Evolutionary conservation across 2,797 vertebrate genomes (phyloP), one percentile per base, ranked within the genome.

Genomic region (Peromyscus melanophrys): DNA sequence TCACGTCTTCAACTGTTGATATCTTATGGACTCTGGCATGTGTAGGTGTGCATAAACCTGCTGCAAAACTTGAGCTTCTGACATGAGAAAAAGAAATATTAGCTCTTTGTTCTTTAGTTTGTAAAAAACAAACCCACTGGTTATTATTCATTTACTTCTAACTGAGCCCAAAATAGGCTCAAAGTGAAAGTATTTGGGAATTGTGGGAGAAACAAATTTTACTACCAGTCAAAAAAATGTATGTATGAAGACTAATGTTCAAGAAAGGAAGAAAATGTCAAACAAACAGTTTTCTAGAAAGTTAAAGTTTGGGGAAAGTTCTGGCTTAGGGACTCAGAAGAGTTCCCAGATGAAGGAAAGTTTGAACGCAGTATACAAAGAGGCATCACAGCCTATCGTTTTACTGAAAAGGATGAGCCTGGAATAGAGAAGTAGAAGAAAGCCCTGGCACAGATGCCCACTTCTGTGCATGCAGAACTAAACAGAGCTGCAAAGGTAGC

Each of bases 71-170:
- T 83, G 52, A 83, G 89, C 43, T 92, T 96, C 55, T 90, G 52
- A 95, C 19, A 16, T 80, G 23, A 69, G 10, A 77, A 4, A 83
- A 86, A 86, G 29, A 7, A 84, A 69, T 46, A 85, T 6, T 93
- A 11, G 4, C 71, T 65, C 23, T 86, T 92, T 83, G 46, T 75
- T 94, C 40, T 88, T 82, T 92, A 34, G 52, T 95, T 75, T 85
- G 25, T 71, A 71, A 55, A 55, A 88, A 3, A 9, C 31, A 85
- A 67, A 84, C 5, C 7, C 86, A 11, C 31, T 89, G 77, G 25
- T 81, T 61, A 90, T 59, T 57, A 43, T 94, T 92, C 40, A 82
- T 85, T 96, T 81, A 85, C 29, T 96, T 97, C 90, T 89, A 77
- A 82, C 37, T 90, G 55, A 93, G 52, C 13, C 7, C 2, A 17